Evolutionary conservation across 2,888 invertebrate species (phyloP), one percentile per base, ranked within the genome.

Genomic region (Odontocerum albicorne): DNA sequence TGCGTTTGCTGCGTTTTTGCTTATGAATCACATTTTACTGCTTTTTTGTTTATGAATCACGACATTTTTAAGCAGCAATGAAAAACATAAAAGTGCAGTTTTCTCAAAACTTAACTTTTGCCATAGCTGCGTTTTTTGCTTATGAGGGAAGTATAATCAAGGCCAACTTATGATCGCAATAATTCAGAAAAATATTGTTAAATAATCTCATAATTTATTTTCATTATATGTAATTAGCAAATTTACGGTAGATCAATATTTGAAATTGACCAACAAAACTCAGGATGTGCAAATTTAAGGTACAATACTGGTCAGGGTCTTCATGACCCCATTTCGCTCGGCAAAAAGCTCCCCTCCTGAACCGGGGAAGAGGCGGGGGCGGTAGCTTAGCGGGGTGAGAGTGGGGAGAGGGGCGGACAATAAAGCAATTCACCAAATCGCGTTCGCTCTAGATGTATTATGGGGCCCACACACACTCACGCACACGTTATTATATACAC

Each of bases 371-470:
- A 4, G 38, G 6, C 12, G 17, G n/a, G 13, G 16, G 32, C 15
- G 39, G 49, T 16, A 31, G 45, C 7, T 10, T 4, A 17, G 38
- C 3, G 17, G 38, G 10, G 21, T 3, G 42, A 12, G 12, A 4
- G 42, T 3, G 35, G 31, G 36, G 51, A 35, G 53, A 40, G 53
- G 39, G 42, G 55, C 35, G 38, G 19, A 49, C 55, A 57, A 60
- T 60, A 60, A 60, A 60, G 60, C 60, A 60, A 60, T 60, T 60
- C 60, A 31, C 53, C 49, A 60, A 56, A 60, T 56, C 59, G 59
- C 49, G 39, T 10, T 19, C 35, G 20, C 36, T 22, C 33, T 45
- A 22, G 49, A 39, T 49, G 42, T 50, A 50, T 43, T 50, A 35
- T 36, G 17, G 39, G 15, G 21, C 36, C 20, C 22, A 20, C 10